A percentile compares a stretch with the other conserved stretches of the same genome.
Conservation (phyloP, 1,140 invertebrate species). For the Drosophila takahashii region DNA sequence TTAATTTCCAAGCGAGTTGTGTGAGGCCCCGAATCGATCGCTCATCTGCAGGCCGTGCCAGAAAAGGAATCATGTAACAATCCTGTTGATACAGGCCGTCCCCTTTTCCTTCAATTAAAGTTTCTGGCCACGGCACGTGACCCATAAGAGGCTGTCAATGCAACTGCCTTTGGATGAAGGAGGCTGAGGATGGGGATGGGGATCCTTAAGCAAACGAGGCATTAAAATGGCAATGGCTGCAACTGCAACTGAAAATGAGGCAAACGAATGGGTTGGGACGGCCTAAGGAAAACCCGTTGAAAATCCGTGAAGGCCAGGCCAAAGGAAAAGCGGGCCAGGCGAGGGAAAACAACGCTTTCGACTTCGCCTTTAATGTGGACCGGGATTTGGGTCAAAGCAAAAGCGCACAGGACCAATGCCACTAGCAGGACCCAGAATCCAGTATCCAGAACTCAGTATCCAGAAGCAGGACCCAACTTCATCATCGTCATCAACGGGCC, state of each 20-base stretch:
- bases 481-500: conserved; percentile 51
- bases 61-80: conserved; percentile 33
- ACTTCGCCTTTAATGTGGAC: conserved; percentile 15
- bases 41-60: conserved; percentile 23
- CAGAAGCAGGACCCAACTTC: conserved; percentile 39
- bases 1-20: conserved; percentile 16
- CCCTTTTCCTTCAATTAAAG: conserved; percentile 32
- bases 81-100: conserved; percentile 29
- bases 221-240: conserved; percentile 56
- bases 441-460: conserved; percentile 8
- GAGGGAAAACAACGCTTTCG: conserved; percentile 37
- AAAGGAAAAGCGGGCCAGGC: conserved; percentile 14
- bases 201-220: conserved; percentile 51
- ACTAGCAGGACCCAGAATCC: conserved; percentile 4
- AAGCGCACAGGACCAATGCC: conserved; percentile 37
- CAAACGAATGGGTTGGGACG: conserved; percentile 57
- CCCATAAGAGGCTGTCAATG: conserved; percentile 39
- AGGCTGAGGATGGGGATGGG: background rate
- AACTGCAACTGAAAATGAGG: conserved; percentile 70
- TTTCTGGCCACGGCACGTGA: conserved; percentile 48
- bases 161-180: conserved; percentile 19
- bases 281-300: conserved; percentile 53
- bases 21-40: conserved; percentile 21
- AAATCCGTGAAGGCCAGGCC: conserved; percentile 32
- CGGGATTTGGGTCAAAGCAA: conserved; percentile 71